A percentile compares a stretch with the other conserved stretches of the same genome.
These are phyloP conservation scores for Steromphala cineraria DNA, from an alignment of 2,888 invertebrate genomes.

Conservation along the genomic window DNA sequence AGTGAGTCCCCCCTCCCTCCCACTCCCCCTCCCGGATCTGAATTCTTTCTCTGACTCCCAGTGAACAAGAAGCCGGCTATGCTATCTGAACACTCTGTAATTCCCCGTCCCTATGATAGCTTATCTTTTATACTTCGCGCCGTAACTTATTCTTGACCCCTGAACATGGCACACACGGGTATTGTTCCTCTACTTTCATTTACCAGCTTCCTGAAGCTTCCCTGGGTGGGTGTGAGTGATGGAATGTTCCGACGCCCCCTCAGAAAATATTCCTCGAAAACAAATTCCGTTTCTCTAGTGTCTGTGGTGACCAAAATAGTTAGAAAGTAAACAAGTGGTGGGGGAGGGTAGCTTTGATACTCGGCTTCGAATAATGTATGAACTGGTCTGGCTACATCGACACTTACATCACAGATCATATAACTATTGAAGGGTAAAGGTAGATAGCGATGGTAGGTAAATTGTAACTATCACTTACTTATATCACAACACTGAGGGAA, in stretches of 20 bases:
- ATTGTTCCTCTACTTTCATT: not conserved
- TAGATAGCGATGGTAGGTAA: no score
- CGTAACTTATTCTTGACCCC: not conserved
- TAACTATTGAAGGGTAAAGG: no score
- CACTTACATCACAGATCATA: no score
- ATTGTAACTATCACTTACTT: no score
- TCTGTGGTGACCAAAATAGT: conserved; percentile 1
- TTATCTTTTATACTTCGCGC: not conserved
- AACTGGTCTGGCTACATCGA: no score
- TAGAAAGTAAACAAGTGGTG: conserved; percentile 10
- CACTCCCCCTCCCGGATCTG: not conserved
- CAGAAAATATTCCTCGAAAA: not conserved
- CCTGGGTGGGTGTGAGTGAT: not conserved
- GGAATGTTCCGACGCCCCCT: not conserved
- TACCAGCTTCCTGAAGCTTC: not conserved
- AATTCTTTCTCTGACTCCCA: not conserved
- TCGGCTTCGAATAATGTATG: no score
- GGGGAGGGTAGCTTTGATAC: not conserved
- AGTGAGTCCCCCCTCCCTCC: not conserved
- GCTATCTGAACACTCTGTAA: not conserved
- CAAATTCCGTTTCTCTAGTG: conserved; percentile 12
- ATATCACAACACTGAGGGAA: no score
- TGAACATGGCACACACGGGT: not conserved
- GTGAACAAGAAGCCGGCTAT: not conserved
- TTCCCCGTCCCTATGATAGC: no score